Evolutionary conservation across 2,888 invertebrate species (phyloP).

Genomic region (Eulithis prunata): DNA sequence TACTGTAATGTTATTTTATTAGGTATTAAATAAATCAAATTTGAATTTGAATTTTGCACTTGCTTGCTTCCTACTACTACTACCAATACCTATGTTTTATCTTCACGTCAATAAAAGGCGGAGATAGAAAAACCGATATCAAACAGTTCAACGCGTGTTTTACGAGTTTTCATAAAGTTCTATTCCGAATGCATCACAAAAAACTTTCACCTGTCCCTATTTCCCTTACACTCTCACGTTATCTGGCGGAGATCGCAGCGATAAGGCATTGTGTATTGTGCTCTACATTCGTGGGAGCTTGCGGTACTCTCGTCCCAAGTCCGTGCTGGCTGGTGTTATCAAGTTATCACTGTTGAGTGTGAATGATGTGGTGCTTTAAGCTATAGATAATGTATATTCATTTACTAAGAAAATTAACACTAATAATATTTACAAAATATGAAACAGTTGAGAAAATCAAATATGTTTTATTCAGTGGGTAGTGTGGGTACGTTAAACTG

Average conservation of each 20-base stretch:
- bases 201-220: conserved; percentile 29
- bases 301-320: conserved; percentile 19
- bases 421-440: too few relatives aligned
- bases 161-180: conserved; percentile 1
- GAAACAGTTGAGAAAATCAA: too few relatives aligned
- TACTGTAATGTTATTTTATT: too few relatives aligned
- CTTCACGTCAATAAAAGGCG: not conserved
- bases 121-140: not conserved
- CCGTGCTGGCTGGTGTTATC: not conserved
- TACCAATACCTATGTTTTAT: not conserved
- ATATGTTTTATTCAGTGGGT: too few relatives aligned
- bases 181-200: conserved; percentile 5
- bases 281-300: conserved; percentile 28
- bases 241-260: conserved; percentile 27
- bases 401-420: too few relatives aligned
- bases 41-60: too few relatives aligned
- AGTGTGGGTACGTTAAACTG: too few relatives aligned
- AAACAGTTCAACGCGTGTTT: conserved; percentile 2
- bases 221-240: conserved; percentile 18
- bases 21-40: too few relatives aligned
- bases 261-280: conserved; percentile 32
- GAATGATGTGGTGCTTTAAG: too few relatives aligned
- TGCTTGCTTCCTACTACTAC: not conserved
- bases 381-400: too few relatives aligned
- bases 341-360: not conserved